Evolutionary conservation across 1,140 invertebrate species (phyloP).

Genomic region (Euwallacea fornicatus): DNA sequence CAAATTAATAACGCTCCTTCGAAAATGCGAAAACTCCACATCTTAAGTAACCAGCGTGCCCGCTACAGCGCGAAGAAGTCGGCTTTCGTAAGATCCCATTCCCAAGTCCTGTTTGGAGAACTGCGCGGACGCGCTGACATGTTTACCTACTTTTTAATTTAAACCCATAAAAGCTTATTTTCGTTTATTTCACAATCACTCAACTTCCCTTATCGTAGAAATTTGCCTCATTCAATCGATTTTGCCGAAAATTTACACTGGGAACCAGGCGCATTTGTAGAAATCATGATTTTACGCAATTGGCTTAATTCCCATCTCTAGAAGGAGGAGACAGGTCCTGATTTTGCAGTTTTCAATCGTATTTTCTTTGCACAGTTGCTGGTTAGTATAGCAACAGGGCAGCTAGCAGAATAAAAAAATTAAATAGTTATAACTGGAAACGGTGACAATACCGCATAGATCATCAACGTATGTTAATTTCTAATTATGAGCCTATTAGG

Average conservation of each 20-base stretch:
- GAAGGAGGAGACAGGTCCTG: conserved; percentile 24
- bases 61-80: conserved; percentile 16
- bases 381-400: too few relatives aligned
- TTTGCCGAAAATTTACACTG: conserved; percentile 14
- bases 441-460: too few relatives aligned
- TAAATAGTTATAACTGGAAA: too few relatives aligned
- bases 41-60: background rate
- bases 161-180: background rate
- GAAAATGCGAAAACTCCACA: background rate
- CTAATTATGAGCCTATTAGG: too few relatives aligned
- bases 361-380: too few relatives aligned
- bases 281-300: conserved; percentile 28
- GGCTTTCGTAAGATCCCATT: conserved; percentile 28
- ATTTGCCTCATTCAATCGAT: conserved; percentile 20
- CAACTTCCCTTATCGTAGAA: background rate
- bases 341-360: background rate
- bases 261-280: conserved; percentile 27
- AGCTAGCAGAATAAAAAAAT: too few relatives aligned
- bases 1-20: background rate
- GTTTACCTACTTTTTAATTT: conserved; percentile 34
- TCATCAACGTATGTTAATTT: too few relatives aligned
- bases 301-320: conserved; percentile 28
- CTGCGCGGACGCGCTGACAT: conserved; percentile 26
- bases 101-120: conserved; percentile 31
- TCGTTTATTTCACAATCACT: background rate